Evolutionary conservation across 2,888 invertebrate genomes (phyloP).

Genomic region (Esperia sulphurella): DNA sequence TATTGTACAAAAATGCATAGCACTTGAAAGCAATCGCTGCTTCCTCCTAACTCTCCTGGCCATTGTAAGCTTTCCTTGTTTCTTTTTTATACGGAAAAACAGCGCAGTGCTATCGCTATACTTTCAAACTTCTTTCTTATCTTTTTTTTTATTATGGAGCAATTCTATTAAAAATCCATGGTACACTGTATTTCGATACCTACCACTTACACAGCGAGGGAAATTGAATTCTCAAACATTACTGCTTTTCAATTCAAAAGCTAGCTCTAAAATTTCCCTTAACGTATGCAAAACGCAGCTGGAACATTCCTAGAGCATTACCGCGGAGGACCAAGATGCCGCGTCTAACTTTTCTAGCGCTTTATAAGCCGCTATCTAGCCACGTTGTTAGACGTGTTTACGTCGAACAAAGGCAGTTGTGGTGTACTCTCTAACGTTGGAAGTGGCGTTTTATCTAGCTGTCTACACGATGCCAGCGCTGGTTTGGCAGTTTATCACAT

Average conservation of each 20-base stretch:
- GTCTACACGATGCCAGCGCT: too few relatives aligned
- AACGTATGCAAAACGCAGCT: constrained; percentile 16
- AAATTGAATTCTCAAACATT: constrained; percentile 13
- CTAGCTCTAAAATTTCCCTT: constrained; percentile 1
- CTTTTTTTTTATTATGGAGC: too few relatives aligned
- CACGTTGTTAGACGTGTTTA: constrained; percentile 37
- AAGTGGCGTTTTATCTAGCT: too few relatives aligned
- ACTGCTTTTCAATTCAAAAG: constrained; percentile 3
- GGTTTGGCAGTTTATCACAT: too few relatives aligned
- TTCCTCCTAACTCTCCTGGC: too few relatives aligned
- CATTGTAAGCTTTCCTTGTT: too few relatives aligned
- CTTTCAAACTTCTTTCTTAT: too few relatives aligned
- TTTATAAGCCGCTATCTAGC: constrained; percentile 19
- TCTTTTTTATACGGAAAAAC: too few relatives aligned
- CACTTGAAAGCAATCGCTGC: too few relatives aligned
- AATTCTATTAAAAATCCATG: neutral
- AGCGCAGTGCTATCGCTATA: too few relatives aligned
- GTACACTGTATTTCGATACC: too few relatives aligned
- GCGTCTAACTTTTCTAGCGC: constrained; percentile 23
- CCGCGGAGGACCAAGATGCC: constrained; percentile 30
- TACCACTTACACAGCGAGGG: constrained; percentile 1
- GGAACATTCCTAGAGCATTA: constrained; percentile 21
- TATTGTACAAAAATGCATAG: too few relatives aligned
- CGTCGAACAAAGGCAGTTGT: constrained; percentile 32
- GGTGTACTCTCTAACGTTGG: constrained; percentile 1